Conservation (phyloP, 92 coral and sea anemone species). For the Chrysogorgia sp. region DNA sequence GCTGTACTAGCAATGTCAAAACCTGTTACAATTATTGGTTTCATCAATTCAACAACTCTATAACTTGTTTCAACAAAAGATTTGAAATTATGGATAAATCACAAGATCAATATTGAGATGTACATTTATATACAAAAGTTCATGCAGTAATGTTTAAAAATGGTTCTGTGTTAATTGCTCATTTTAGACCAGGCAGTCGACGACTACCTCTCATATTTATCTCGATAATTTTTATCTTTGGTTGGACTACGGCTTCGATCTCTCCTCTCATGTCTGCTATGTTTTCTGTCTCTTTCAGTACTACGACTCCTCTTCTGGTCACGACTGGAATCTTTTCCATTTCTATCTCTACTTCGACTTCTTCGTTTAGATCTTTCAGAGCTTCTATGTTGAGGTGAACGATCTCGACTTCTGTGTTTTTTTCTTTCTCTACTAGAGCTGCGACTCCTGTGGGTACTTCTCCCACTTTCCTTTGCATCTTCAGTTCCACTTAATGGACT, state of each 20-base stretch:
- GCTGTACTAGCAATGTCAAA: no score
- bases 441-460: constrained; percentile 2
- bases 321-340: constrained; percentile 62
- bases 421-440: constrained; percentile 49
- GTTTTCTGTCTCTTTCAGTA: constrained; percentile 48
- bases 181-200: neutral
- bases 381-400: constrained; percentile 46
- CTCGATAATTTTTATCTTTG: neutral
- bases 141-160: no score
- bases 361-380: constrained; percentile 64
- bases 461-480: constrained; percentile 12
- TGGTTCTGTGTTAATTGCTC: no score
- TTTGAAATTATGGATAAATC: no score
- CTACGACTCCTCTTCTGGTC: constrained; percentile 62
- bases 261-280: constrained; percentile 50
- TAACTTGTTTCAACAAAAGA: no score
- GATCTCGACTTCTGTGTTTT: constrained; percentile 62
- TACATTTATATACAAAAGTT: no score
- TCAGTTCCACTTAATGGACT: constrained; percentile 41
- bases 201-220: neutral
- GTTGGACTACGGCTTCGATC: constrained; percentile 52
- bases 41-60: no score
- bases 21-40: no score
- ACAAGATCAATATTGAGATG: no score
- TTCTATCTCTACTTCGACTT: constrained; percentile 63